These are phyloP conservation scores for Eupeodes latifasciatus DNA, from an alignment of 2,888 invertebrate species.

Conservation along the genomic window DNA sequence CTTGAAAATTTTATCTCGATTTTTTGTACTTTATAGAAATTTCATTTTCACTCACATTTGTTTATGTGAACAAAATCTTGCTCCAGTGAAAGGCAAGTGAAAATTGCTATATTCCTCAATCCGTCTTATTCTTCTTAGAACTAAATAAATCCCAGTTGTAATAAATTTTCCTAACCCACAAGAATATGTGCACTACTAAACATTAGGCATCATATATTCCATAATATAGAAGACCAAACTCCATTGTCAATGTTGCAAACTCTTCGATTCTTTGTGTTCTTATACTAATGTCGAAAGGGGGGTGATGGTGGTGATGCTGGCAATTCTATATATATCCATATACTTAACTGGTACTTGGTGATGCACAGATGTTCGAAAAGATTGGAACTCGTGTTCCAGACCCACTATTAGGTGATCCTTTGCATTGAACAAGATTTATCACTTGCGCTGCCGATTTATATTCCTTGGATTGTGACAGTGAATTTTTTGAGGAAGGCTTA, in stretches of 20 bases:
- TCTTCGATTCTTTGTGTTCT: not conserved
- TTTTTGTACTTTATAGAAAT: too few relatives aligned
- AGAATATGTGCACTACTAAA: not conserved
- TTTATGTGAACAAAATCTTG: too few relatives aligned
- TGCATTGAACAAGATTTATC: slow-evolving; percentile 65
- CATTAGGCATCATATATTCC: not conserved
- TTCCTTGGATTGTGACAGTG: slow-evolving; percentile 57
- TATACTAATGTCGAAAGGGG: too few relatives aligned
- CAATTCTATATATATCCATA: not conserved
- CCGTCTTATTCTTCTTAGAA: not conserved
- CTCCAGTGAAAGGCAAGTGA: not conserved
- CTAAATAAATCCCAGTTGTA: not conserved
- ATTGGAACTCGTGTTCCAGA: slow-evolving; percentile 66
- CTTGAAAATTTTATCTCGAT: too few relatives aligned
- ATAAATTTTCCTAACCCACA: not conserved
- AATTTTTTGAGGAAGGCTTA: slow-evolving; percentile 62
- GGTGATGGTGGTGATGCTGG: slow-evolving; percentile 12
- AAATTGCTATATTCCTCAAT: not conserved
- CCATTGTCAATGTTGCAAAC: not conserved
- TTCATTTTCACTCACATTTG: too few relatives aligned
- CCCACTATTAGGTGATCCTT: slow-evolving; percentile 64
- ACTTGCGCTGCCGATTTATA: slow-evolving; percentile 57
- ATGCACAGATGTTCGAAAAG: slow-evolving; percentile 61
- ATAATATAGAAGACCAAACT: not conserved
- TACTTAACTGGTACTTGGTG: slow-evolving; percentile 6